Evolutionary conservation across 2,888 invertebrate species (phyloP).

Genomic region (Coelopa pilipes): DNA sequence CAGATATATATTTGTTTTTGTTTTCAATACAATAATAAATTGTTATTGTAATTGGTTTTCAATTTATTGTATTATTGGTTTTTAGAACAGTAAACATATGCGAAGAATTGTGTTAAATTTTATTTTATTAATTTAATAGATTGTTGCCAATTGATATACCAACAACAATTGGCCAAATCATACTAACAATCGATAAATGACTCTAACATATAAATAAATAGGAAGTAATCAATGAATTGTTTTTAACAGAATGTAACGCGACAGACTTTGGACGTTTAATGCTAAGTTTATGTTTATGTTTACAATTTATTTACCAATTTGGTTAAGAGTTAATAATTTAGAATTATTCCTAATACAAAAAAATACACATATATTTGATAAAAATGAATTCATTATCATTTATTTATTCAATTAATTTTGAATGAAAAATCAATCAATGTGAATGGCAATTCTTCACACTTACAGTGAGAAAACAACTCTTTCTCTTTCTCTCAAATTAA

Average conservation of each 20-base stretch:
- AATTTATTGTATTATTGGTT: conserved; percentile 32
- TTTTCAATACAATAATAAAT: conserved; percentile 27
- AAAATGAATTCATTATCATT: too few species aligned
- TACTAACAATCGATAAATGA: too few species aligned
- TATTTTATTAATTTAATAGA: conserved; percentile 14
- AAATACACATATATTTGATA: conserved; percentile 13
- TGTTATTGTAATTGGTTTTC: conserved; percentile 33
- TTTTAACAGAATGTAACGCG: conserved; percentile 8
- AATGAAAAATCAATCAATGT: too few species aligned
- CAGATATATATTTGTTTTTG: conserved; percentile 17
- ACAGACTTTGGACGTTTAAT: conserved; percentile 16
- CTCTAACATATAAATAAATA: too few species aligned
- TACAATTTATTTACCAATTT: neutral
- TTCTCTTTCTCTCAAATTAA: too few species aligned
- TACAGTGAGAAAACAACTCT: too few species aligned
- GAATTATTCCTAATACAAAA: conserved; percentile 21
- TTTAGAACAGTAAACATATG: conserved; percentile 57
- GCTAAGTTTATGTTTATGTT: conserved; percentile 11
- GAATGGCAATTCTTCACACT: too few species aligned
- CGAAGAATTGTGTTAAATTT: conserved; percentile 50
- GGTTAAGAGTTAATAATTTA: conserved; percentile 3
- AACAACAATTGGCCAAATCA: neutral
- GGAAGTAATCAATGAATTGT: neutral
- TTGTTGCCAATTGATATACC: neutral
- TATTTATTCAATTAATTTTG: too few species aligned